A percentile compares a stretch with the other conserved stretches of the same genome.
These are phyloP conservation scores for Phoebastria nigripes DNA, from an alignment of 2,797 vertebrate species.

Conservation along the genomic window DNA sequence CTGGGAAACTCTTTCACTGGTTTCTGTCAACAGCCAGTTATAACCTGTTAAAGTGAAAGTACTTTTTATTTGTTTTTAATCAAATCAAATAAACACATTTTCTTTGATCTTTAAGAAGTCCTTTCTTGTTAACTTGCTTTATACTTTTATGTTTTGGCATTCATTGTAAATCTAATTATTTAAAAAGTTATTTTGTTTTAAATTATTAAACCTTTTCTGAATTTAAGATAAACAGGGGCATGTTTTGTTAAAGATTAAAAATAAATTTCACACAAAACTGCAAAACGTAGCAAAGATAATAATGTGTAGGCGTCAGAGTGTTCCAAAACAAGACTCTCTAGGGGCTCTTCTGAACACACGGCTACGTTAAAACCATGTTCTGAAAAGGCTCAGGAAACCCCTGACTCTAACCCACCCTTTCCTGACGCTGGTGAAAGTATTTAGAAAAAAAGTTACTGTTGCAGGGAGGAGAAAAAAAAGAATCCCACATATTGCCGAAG, in stretches of 20 bases:
- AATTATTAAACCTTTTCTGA: slow-evolving; percentile 73
- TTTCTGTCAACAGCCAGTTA: slow-evolving; percentile 60
- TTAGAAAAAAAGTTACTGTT: slow-evolving; percentile 52
- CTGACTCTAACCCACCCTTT: slow-evolving; percentile 80
- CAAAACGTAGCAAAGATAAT: slow-evolving; percentile 77
- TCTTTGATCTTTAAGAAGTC: slow-evolving; percentile 76
- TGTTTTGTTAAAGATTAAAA: slow-evolving; percentile 80
- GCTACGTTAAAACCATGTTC: slow-evolving; percentile 71
- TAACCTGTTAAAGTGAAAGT: slow-evolving; percentile 78
- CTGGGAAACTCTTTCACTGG: slow-evolving; percentile 49
- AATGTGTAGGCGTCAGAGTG: slow-evolving; percentile 75
- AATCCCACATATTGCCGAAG: slow-evolving; percentile 9
- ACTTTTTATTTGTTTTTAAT: slow-evolving; percentile 72
- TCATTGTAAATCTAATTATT: slow-evolving; percentile 82
- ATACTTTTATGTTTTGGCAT: slow-evolving; percentile 77
- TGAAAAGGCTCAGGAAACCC: slow-evolving; percentile 80
- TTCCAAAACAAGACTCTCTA: slow-evolving; percentile 82
- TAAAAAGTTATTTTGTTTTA: slow-evolving; percentile 78
- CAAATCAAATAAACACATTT: slow-evolving; percentile 76
- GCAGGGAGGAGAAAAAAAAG: slow-evolving; percentile 5
- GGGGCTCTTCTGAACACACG: slow-evolving; percentile 70
- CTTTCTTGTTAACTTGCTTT: slow-evolving; percentile 78
- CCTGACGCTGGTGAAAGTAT: slow-evolving; percentile 79
- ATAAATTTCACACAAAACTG: slow-evolving; percentile 78
- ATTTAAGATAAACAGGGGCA: slow-evolving; percentile 76